These are phyloP conservation scores for Periplaneta americana DNA, from an alignment of 1,140 invertebrate genomes.

Conservation along the genomic window DNA sequence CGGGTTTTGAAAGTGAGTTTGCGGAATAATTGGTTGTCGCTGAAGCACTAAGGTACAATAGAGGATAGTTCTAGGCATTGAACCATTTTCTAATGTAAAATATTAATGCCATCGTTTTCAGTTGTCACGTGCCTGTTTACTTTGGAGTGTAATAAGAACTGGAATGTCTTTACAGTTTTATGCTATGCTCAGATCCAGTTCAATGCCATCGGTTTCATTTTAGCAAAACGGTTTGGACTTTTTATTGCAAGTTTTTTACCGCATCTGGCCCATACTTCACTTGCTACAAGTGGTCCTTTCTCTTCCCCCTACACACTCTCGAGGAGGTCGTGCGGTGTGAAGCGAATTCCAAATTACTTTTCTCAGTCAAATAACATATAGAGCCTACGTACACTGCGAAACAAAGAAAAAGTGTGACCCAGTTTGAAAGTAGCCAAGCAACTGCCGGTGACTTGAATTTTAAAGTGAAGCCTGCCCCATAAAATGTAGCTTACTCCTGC, in stretches of 20 bases:
- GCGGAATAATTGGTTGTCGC: too few relatives aligned
- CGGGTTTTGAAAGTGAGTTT: too few relatives aligned
- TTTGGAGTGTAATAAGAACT: too few relatives aligned
- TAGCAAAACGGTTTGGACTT: neutral
- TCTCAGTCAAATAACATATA: neutral
- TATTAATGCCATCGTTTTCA: too few relatives aligned
- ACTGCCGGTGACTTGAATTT: neutral
- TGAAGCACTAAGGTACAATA: too few relatives aligned
- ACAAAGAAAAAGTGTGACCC: neutral
- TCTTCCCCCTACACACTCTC: neutral
- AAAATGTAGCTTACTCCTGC: neutral
- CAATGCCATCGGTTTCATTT: neutral
- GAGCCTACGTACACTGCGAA: neutral
- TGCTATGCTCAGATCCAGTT: too few relatives aligned
- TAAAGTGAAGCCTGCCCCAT: neutral
- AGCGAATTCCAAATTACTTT: neutral
- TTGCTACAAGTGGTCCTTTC: neutral
- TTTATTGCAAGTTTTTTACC: too few relatives aligned
- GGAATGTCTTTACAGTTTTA: too few relatives aligned
- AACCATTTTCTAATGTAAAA: too few relatives aligned
- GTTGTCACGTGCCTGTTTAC: too few relatives aligned
- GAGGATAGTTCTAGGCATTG: too few relatives aligned
- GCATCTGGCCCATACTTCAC: neutral
- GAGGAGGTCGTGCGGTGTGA: neutral
- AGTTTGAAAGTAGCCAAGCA: neutral